These are phyloP conservation scores for Parapristionchus giblindavisi DNA, from an alignment of 2,888 invertebrate genomes.

Conservation along the genomic window DNA sequence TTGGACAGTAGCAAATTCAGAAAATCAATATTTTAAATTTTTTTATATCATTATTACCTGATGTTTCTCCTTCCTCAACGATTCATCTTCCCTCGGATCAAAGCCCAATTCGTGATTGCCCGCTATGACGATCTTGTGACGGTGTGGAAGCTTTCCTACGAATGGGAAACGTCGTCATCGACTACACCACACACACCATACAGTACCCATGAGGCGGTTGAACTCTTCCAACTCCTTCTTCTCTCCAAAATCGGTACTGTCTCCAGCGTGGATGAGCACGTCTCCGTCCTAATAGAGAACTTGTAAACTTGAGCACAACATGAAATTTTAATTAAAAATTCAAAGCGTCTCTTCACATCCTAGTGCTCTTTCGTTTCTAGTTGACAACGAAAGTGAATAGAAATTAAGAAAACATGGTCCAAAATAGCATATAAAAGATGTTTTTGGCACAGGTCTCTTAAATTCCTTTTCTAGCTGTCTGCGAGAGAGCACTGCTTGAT, in stretches of 20 bases:
- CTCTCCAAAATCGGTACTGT: conserved; percentile 77
- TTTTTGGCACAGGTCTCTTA: no score
- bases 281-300: conserved; percentile 80
- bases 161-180: not conserved
- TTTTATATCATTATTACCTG: not conserved
- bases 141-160: conserved; percentile 79
- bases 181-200: not conserved
- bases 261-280: conserved; percentile 85
- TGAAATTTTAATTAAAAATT: not conserved
- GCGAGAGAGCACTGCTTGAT: no score
- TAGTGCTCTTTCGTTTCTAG: no score
- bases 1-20: not conserved
- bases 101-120: conserved; percentile 88
- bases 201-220: conserved; percentile 28
- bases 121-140: conserved; percentile 83
- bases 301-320: conserved; percentile 25
- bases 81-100: conserved; percentile 73
- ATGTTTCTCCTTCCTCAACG: conserved; percentile 39
- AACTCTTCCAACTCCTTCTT: conserved; percentile 45
- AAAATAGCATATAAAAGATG: no score
- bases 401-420: no score
- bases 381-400: no score
- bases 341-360: not conserved
- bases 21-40: not conserved
- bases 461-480: no score